Evolutionary conservation across 2,888 invertebrate species (phyloP), one percentile per base, ranked within the genome.

Genomic region (Aporophyla lueneburgensis): DNA sequence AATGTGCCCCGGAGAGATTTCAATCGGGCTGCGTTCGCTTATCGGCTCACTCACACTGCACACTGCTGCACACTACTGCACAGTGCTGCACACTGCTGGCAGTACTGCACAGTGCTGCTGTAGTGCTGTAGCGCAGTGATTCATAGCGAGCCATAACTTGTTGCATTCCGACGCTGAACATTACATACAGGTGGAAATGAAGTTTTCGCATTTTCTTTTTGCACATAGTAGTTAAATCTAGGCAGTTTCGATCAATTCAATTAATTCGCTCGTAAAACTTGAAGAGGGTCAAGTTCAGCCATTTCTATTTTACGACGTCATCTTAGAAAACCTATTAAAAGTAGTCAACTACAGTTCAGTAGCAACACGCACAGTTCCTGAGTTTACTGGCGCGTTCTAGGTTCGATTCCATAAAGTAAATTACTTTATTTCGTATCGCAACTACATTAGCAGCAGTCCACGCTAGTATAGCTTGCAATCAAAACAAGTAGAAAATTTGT

Each of bases 1-100:
- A 74, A 78, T 74, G 76, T 56, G 58, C 62, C 69, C 66, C 53
- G 73, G 63, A 75, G 73, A 80, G 49, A 43, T 58, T 51, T 80
- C 74, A 59, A 73, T 80, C 61, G 67, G 43, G 6, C 14, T 14
- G 58, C 62, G 49, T 53, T 51, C 53, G 14, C 51, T 40, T n/a
- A 5, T 51, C 21, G 21, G 21, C 12, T 66, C 49, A 66, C 59
- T 27, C 65, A 54, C 62, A 21, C 33, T 14, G 51, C 74, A 14
- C 33, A 43, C 24, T 58, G 7, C 24, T 56, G 56, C 72, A 27
- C 56, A 72, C 19, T 10, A 6, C 27, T 19, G 43, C 79, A 10
- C 53, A 40, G 16, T 9, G n/a, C 43, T 12, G 46, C 75, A 46
- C 43, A 46, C 10, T 46, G 43, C 43, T 46, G 33, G 3, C 33